These are phyloP conservation scores for Trichopria drosophilae DNA, from an alignment of 2,888 invertebrate species.

Conservation along the genomic window DNA sequence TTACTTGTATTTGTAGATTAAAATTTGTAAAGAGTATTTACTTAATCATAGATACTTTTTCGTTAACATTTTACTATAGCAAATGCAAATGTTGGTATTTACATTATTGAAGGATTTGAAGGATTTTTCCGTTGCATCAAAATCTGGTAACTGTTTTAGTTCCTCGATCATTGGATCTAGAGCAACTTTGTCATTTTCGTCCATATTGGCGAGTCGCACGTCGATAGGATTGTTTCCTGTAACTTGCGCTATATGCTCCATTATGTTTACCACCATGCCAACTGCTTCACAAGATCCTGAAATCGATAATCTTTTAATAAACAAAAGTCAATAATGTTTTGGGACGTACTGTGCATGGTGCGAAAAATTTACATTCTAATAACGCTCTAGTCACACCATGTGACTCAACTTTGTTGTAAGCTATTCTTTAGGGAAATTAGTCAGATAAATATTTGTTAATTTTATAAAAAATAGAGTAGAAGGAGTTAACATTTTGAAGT, in stretches of 20 bases:
- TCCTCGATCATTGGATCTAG: constrained; percentile 62
- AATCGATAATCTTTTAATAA: background rate
- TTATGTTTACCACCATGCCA: constrained; percentile 66
- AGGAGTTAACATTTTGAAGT: too few relatives aligned
- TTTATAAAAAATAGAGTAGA: too few relatives aligned
- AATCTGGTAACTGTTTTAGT: constrained; percentile 64
- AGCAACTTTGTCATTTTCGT: constrained; percentile 56
- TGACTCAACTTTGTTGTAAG: too few relatives aligned
- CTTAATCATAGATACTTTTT: background rate
- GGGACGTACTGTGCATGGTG: too few relatives aligned
- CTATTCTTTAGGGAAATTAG: too few relatives aligned
- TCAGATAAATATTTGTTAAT: too few relatives aligned
- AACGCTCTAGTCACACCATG: too few relatives aligned
- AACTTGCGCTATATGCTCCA: constrained; percentile 68
- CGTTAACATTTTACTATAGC: background rate
- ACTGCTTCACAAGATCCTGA: constrained; percentile 68
- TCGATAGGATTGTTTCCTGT: constrained; percentile 64
- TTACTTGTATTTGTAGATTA: too few relatives aligned
- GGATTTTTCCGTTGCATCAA: constrained; percentile 61
- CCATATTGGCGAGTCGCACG: constrained; percentile 64
- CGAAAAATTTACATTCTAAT: too few relatives aligned
- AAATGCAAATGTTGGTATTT: constrained; percentile 19
- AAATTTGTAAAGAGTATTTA: background rate
- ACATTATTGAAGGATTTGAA: constrained; percentile 66
- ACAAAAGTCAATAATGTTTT: too few relatives aligned